Evolutionary conservation across 2,888 invertebrate species (phyloP).

Genomic region (Stramonita haemastoma): DNA sequence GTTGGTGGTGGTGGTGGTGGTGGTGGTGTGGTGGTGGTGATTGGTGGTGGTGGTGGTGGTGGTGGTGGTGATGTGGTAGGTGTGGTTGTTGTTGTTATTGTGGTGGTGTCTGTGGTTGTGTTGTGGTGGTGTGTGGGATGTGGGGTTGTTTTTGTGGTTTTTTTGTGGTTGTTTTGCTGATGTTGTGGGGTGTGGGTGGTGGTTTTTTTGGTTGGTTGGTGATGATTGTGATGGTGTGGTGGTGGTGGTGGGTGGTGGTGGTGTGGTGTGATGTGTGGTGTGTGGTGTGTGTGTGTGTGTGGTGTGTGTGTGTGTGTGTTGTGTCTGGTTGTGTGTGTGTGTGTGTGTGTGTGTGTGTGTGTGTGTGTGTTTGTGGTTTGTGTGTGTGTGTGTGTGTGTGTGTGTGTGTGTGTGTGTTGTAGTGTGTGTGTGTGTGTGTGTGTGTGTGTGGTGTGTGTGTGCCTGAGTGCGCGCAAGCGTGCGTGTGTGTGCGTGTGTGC

Average conservation of each 20-base stretch:
- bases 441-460: background rate
- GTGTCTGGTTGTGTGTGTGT: too few relatives aligned
- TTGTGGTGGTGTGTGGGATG: background rate
- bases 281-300: background rate
- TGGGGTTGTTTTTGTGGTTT: background rate
- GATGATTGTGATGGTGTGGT: background rate
- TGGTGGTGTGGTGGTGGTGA: background rate
- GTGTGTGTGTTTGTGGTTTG: background rate
- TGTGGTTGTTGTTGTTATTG: background rate
- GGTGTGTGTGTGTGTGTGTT: too few relatives aligned
- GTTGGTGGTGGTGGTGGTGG: background rate
- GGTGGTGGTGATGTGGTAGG: background rate
- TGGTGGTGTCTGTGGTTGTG: background rate
- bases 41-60: background rate
- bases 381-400: background rate
- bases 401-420: background rate
- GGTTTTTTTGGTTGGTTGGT: background rate
- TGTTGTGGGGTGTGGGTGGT: background rate
- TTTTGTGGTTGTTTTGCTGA: background rate
- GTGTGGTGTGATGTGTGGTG: background rate
- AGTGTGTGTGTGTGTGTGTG: background rate
- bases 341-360: conserved; percentile 3
- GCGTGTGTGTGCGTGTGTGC: background rate
- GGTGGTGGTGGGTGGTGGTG: background rate
- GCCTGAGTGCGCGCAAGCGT: background rate